These are phyloP conservation scores for Lontra canadensis DNA, from an alignment of 2,113 vertebrate species.

Conservation along the genomic window DNA sequence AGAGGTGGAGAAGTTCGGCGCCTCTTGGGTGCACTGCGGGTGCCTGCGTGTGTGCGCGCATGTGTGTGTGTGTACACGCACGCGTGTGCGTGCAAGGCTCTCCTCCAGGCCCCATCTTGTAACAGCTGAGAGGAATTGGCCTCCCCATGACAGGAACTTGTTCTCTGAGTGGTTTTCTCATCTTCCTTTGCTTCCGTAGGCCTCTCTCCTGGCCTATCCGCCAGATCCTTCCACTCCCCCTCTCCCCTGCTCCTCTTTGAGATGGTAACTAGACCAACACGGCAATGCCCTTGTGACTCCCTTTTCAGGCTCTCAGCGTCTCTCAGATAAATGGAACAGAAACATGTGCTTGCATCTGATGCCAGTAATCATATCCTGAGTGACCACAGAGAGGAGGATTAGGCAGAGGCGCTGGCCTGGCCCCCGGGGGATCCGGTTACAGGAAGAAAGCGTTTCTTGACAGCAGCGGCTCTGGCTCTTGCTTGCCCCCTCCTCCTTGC, in stretches of 20 bases:
- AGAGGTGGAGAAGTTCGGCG: conserved; percentile 31
- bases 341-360: conserved; percentile 71
- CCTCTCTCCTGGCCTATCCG: conserved; percentile 65
- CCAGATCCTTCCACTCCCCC: conserved; percentile 45
- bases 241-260: conserved; percentile 68
- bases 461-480: neutral
- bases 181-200: conserved; percentile 36
- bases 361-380: conserved; percentile 78
- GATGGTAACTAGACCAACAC: conserved; percentile 67
- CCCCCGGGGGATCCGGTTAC: conserved; percentile 53
- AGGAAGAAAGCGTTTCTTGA: conserved; percentile 74
- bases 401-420: conserved; percentile 39
- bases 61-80: fast-evolving
- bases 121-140: conserved; percentile 80
- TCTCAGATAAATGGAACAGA: conserved; percentile 74
- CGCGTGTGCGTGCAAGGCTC: neutral
- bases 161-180: conserved; percentile 62
- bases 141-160: conserved; percentile 67
- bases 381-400: conserved; percentile 66
- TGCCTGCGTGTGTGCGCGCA: neutral
- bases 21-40: neutral
- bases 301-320: conserved; percentile 71
- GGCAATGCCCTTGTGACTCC: conserved; percentile 57
- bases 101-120: conserved; percentile 60
- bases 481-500: neutral